Base-by-base conservation (phyloP, 2,797 vertebrate genomes). In the Clarias laeviceps region DNA sequence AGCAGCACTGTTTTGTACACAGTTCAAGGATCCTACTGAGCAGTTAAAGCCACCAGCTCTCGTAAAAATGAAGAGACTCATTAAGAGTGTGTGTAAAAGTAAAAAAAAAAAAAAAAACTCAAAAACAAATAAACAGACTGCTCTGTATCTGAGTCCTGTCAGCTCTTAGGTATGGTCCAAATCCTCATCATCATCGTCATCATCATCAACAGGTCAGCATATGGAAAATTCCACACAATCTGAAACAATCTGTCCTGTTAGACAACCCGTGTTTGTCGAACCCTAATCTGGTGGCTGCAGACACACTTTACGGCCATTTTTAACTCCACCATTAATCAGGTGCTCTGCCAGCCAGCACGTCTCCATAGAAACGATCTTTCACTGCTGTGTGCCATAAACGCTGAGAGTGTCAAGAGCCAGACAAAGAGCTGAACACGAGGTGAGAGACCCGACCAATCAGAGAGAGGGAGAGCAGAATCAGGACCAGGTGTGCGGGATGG, bases 221-320 rank as follows among this genome's bases (percentile, higher is more conserved):
- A 59, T 77, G 68, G 85, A 88, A 88, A 86, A 74, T 50, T 88
- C 82, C 85, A 54, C 4, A 45, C 61, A 27, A 50, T 34, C 79
- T 73, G 91, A 92, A 92, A 92, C 88, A 80, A 76, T 59, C 82
- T 82, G 88, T 89, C 74, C 82, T 89, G 83, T 88, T 87, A 84
- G 90, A 88, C 92, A 89, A 84, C 87, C 74, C 82, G 66, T 95
- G 93, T 95, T 96, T 95, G 95, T 92, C 91, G 89, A 88, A 90
- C 88, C 87, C 93, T 96, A 95, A 96, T 97, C 97, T 96, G 92
- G 81, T 92, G 87, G 82, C 89, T 89, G 91, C 96, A 97, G 97
- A 94, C 94, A 85, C 93, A 82, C 90, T 95, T 94, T 92, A 96
- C 94, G 93, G 94, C 91, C 85, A 14, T 83, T 84, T 90, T 94